Evolutionary conservation across 2,113 vertebrate genomes (phyloP).

Genomic region (Bufo gargarizans): DNA sequence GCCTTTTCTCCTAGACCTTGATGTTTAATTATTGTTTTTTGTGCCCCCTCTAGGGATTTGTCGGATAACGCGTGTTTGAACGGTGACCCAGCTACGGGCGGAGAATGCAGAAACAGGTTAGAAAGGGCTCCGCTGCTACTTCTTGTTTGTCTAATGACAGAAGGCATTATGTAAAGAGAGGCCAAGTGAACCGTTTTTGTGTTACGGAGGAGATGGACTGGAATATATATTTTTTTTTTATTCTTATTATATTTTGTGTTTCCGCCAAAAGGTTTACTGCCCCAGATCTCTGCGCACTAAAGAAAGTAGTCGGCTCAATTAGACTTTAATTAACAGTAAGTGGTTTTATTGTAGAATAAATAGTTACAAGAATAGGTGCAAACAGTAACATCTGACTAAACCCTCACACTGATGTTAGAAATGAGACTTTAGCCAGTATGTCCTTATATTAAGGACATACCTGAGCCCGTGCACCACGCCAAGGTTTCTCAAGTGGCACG

Average conservation of each 20-base stretch:
- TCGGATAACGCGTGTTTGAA: conserved; percentile 78
- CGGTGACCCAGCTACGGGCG: conserved; percentile 39
- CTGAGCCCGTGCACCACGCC: too few relatives aligned
- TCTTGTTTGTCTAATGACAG: conserved; percentile 46
- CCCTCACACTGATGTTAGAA: too few relatives aligned
- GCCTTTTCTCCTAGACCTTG: conserved; percentile 66
- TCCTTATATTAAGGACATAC: too few relatives aligned
- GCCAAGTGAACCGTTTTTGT: background rate
- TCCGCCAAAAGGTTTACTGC: conserved; percentile 32
- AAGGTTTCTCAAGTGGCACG: too few relatives aligned
- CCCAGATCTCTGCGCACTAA: conserved; percentile 10
- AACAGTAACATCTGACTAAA: too few relatives aligned
- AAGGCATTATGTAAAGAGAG: conserved; percentile 6
- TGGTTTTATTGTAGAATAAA: conserved; percentile 34
- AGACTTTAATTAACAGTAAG: conserved; percentile 57
- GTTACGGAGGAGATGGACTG: background rate
- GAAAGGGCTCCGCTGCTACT: conserved; percentile 35
- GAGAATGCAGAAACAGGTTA: conserved; percentile 77
- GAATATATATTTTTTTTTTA: background rate
- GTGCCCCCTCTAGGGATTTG: conserved; percentile 82
- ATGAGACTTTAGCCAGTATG: too few relatives aligned
- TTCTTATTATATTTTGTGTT: background rate
- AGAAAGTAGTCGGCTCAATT: conserved; percentile 49
- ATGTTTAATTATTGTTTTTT: conserved; percentile 70
- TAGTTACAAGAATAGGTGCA: too few relatives aligned